Evolutionary conservation across 37 sponge, comb jelly and placozoan species (phyloP).

Genomic region (Agelas oroides): DNA sequence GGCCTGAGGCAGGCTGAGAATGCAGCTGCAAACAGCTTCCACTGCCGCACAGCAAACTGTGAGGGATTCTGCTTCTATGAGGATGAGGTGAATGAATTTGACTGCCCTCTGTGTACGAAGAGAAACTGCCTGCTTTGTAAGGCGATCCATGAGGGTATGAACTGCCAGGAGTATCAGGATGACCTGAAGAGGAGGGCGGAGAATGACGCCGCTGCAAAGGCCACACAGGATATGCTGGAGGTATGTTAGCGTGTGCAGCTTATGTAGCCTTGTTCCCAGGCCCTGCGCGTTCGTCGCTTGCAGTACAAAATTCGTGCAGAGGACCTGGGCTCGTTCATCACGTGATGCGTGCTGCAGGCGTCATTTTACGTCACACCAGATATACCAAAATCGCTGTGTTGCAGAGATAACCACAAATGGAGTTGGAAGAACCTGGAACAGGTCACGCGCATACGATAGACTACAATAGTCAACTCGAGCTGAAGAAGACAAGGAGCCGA

Average conservation of each 20-base stretch:
- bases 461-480: too few species aligned
- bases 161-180: slow-evolving; percentile 97
- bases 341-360: too few species aligned
- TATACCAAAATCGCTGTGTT: too few species aligned
- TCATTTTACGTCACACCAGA: too few species aligned
- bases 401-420: too few species aligned
- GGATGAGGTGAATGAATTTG: slow-evolving; percentile 87
- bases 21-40: slow-evolving; percentile 76
- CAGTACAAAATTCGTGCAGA: too few species aligned
- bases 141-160: slow-evolving; percentile 92
- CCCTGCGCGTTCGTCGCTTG: too few species aligned
- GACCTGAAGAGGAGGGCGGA: slow-evolving; percentile 87
- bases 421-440: too few species aligned
- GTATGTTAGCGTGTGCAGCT: slow-evolving; percentile 32
- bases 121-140: slow-evolving; percentile 86
- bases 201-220: slow-evolving; percentile 90
- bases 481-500: too few species aligned
- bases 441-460: too few species aligned
- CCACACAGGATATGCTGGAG: slow-evolving; percentile 90
- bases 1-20: slow-evolving; percentile 83
- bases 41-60: slow-evolving; percentile 85
- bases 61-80: slow-evolving; percentile 92
- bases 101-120: slow-evolving; percentile 72
- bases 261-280: not conserved
- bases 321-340: too few species aligned